Conservation (phyloP, 2,888 invertebrate genomes). For the Argyresthia goedartella region DNA sequence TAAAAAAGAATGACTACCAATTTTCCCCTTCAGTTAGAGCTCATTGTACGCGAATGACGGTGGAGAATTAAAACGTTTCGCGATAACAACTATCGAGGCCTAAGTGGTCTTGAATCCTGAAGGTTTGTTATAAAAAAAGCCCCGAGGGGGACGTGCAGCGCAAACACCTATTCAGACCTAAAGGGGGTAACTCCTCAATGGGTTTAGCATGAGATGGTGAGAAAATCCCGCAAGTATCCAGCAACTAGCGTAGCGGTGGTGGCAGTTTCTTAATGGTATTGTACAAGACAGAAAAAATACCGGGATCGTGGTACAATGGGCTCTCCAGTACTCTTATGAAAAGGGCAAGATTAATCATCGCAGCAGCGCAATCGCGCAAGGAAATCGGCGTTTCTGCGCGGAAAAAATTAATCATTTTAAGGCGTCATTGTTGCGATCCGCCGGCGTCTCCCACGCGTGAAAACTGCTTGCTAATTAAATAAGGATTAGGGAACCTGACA, state of each 20-base stretch:
- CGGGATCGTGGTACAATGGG: conserved; percentile 56
- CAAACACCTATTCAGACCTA: conserved; percentile 64
- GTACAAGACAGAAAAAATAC: conserved; percentile 64
- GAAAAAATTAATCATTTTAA: conserved; percentile 68
- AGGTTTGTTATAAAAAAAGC: conserved; percentile 37
- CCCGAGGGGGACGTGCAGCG: conserved; percentile 56
- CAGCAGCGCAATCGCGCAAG: conserved; percentile 33
- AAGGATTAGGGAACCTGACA: conserved; percentile 62
- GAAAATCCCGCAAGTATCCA: conserved; percentile 33
- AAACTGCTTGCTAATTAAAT: conserved; percentile 62
- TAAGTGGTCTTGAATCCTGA: conserved; percentile 55
- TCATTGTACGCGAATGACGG: conserved; percentile 62
- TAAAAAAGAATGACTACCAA: conserved; percentile 57
- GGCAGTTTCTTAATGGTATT: conserved; percentile 67
- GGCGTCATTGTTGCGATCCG: conserved; percentile 51
- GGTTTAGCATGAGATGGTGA: conserved; percentile 48
- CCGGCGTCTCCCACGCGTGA: conserved; percentile 46
- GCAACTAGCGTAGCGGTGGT: conserved; percentile 66
- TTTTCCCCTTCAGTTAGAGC: conserved; percentile 35
- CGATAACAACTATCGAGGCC: conserved; percentile 67
- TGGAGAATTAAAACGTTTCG: conserved; percentile 66
- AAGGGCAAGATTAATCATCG: conserved; percentile 67
- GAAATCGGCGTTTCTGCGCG: conserved; percentile 35
- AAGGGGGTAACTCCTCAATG: conserved; percentile 46
- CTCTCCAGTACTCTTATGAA: conserved; percentile 25